Evolutionary conservation across 2,888 invertebrate species (phyloP).

Genomic region (Ophion ellenae): DNA sequence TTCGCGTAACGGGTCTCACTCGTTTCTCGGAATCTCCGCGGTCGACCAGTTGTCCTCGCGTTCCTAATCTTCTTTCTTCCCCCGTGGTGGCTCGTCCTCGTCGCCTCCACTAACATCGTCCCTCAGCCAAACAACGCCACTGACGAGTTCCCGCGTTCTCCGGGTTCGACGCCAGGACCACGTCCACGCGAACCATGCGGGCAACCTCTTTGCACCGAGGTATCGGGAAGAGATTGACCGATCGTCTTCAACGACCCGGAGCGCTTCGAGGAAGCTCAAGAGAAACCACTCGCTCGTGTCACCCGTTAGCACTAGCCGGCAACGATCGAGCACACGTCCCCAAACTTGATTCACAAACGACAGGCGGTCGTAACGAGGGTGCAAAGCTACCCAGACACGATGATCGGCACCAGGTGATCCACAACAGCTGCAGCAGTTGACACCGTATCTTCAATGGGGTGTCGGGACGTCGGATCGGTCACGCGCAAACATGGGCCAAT

Average conservation of each 20-base stretch:
- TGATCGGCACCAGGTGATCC: not conserved
- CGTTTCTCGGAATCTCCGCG: no score
- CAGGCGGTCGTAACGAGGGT: no score
- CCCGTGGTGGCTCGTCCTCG: conserved; percentile 37
- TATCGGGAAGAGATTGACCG: not conserved
- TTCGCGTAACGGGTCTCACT: conserved; percentile 2
- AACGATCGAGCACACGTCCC: not conserved
- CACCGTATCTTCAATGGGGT: not conserved
- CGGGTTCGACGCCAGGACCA: not conserved
- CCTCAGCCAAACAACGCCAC: conserved; percentile 29
- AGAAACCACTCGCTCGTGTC: no score
- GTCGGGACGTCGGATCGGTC: not conserved
- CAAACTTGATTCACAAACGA: no score
- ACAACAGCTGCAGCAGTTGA: not conserved
- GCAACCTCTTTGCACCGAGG: not conserved
- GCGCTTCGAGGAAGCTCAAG: no score
- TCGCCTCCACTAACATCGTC: conserved; percentile 58
- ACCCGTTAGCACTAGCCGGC: not conserved
- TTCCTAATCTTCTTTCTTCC: conserved; percentile 29
- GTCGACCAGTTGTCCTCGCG: conserved; percentile 14
- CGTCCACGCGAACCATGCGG: conserved; percentile 2
- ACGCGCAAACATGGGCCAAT: not conserved
- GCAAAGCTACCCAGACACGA: no score
- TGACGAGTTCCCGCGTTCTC: not conserved
- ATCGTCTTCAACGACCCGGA: no score